Percentiles rank a stretch among this genome's conserved stretches.
phyloP scores from a whole-genome alignment of 2,797 vertebrate species.

The Karalla daura region DNA sequence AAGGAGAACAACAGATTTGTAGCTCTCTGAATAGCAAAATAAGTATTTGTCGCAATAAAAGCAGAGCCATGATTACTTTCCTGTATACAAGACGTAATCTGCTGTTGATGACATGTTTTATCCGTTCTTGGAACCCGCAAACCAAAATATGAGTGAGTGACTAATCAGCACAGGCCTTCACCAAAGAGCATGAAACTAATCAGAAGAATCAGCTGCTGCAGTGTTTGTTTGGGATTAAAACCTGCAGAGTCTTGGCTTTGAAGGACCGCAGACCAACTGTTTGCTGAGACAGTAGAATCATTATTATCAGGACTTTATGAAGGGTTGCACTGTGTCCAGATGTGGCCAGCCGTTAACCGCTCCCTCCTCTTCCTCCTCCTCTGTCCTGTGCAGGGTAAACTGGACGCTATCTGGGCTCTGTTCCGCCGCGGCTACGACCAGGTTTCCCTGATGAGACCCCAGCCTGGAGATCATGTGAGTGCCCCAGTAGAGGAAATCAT shows the following conservation, averaged over 20 bases:
- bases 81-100: not conserved
- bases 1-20: not conserved
- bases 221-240: constrained; percentile 42
- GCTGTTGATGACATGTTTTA: not conserved
- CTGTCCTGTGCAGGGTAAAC: constrained; percentile 84
- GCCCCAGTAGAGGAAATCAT: constrained; percentile 4
- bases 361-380: not conserved
- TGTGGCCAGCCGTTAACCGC: constrained; percentile 27
- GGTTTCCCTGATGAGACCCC: constrained; percentile 91
- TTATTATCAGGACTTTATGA: constrained; percentile 6
- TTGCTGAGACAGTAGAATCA: constrained; percentile 34
- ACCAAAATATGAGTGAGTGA: constrained; percentile 8
- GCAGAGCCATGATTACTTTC: not conserved
- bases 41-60: not conserved
- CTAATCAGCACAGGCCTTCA: constrained; percentile 17
- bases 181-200: constrained; percentile 36
- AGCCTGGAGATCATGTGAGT: constrained; percentile 91
- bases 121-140: fast-evolving
- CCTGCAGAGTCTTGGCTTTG: constrained; percentile 17
- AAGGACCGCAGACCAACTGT: constrained; percentile 26
- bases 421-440: constrained; percentile 90
- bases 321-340: constrained; percentile 27
- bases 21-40: constrained; percentile 6
- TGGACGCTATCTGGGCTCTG: constrained; percentile 90
- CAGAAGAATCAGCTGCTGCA: constrained; percentile 30